Base-by-base conservation (phyloP, 1,140 invertebrate genomes). In the Drosophila sp. region DNA sequence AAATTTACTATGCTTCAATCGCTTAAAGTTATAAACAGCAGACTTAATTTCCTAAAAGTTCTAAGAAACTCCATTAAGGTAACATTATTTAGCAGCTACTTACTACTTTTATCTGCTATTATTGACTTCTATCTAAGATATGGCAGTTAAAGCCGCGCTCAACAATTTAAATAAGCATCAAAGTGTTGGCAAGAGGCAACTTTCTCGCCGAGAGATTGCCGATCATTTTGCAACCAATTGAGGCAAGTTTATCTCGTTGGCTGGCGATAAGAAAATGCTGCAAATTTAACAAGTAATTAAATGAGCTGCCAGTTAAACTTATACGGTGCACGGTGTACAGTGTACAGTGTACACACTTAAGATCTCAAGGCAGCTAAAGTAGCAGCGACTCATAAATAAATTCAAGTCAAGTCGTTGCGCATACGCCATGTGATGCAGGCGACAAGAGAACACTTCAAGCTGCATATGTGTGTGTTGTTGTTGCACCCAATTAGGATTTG, bases 401-500 rank as follows among this genome's bases (percentile, higher is more conserved):
- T 40, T 67, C 48, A 62, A 73, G 65, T 70, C 25, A 54, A 9
- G 27, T 25, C 57, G 71, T 74, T 74, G 72, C 72, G 72, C 72
- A 74, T 74, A 74, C 72, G 72, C 72, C 72, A 36, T 36, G 72
- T 74, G 57, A 4, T 73, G 48, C 64, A 59, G 46, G 57, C 38
- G 29, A 73, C 58, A 41, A 54, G 29, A 73, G 54, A 41, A 54
- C 67, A 65, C 78, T 81, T 77, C 21, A 64, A 43, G 21, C 43
- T 72, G 75, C 57, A 64, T 46, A 25, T 14, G 38, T 16, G 54
- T 56, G 7, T 64, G 50, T 45, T 58, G 65, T 36, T 67, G 76
- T 11, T 79, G 80, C 72, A 82, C 72, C 80, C 80, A 83, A 83
- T 83, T 83, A 83, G 78, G 80, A 73, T 67, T 67, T 16, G 58